These are phyloP conservation scores for Homarus americanus DNA, from an alignment of 1,140 invertebrate species.

Conservation along the genomic window DNA sequence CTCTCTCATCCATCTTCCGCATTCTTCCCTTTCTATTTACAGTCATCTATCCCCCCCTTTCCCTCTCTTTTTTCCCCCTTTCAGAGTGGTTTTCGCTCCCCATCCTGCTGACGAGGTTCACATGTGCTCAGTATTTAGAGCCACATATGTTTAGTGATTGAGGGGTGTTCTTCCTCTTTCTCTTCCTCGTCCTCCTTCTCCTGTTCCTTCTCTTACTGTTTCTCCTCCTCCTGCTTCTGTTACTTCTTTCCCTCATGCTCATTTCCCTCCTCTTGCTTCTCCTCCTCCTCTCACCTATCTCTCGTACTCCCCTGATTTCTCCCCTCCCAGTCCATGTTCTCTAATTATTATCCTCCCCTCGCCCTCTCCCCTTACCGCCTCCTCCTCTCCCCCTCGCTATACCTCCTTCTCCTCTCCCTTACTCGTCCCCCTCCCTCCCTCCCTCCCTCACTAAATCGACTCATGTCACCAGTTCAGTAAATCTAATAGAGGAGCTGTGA, in stretches of 20 bases:
- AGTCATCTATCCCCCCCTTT: not conserved
- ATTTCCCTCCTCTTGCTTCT: not conserved
- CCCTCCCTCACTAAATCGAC: too few relatives aligned
- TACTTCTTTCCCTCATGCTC: not conserved
- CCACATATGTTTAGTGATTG: too few relatives aligned
- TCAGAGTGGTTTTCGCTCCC: not conserved
- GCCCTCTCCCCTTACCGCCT: not conserved
- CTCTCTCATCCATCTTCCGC: not conserved
- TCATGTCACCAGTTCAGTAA: too few relatives aligned
- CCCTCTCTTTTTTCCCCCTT: not conserved
- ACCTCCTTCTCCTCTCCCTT: not conserved
- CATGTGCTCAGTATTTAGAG: too few relatives aligned
- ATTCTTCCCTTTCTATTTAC: not conserved
- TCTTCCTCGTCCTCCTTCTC: not conserved
- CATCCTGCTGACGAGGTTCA: too few relatives aligned
- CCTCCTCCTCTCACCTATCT: not conserved
- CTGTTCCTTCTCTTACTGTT: not conserved
- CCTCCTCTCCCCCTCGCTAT: not conserved
- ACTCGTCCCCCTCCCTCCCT: too few relatives aligned
- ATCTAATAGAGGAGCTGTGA: too few relatives aligned
- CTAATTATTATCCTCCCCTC: too few relatives aligned
- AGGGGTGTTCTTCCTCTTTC: slow-evolving; percentile 24
- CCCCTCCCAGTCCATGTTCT: too few relatives aligned
- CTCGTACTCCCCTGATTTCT: not conserved
- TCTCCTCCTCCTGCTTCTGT: not conserved